Evolutionary conservation across 2,888 invertebrate genomes (phyloP), one percentile per base, ranked within the genome.

Genomic region (Drosophila vallismaia): DNA sequence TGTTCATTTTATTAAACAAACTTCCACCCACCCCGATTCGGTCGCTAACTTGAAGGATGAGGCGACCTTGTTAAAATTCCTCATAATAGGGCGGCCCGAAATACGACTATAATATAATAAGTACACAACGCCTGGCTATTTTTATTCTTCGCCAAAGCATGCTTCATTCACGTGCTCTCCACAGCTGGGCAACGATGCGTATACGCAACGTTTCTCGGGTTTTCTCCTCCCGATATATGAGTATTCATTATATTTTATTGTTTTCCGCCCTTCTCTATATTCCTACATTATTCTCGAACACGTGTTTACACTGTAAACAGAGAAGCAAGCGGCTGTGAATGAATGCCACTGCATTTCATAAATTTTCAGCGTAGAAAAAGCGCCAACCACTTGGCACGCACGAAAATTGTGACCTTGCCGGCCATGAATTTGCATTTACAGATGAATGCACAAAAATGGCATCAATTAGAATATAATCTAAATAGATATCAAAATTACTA

Each of bases 91-190:
- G 26, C 10, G 46, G 12, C 42, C 33, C 9, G 40, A 44, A 38
- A 54, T 44, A 24, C 31, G 36, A 38, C 38, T 24, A 42, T 36
- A 26, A 31, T 44, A 52, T 12, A 36, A 38, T 10, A 50, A 55
- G 24, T 28, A 51, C 62, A 54, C 24, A 46, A 45, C 19, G 42
- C 59, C 7, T 53, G 33, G 36, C 76, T 88, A 88, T 86, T 84
- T 80, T 75, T 70, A 73, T n/a, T 53, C 5, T 52, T 19, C 14
- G 57, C 29, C 38, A 51, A 66, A 59, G 56, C 84, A 84, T 72
- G 87, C 81, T 73, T 71, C 44, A 69, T 73, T 80, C 88, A 84
- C 88, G 87, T 88, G 88, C 67, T 51, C 51, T 52, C 33, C 9
- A 26, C 63, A 52, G 62, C 67, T 48, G 12, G 46, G 49, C 57